Conservation (phyloP, 2,113 vertebrate species). For the Helogale parvula region DNA sequence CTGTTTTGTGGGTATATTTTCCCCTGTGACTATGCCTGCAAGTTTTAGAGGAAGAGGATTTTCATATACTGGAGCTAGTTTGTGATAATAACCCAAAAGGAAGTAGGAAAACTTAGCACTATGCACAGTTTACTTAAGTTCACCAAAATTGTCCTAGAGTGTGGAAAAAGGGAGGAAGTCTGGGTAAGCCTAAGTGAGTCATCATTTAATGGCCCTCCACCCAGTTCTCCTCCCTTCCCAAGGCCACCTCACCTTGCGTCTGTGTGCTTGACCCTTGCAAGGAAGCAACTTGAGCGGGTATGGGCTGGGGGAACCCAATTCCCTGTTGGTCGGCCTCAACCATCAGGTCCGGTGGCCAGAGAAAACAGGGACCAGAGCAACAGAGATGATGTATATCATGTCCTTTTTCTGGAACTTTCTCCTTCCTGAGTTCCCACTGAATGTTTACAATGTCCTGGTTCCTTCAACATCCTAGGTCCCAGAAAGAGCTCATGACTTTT, state of each 20-base stretch:
- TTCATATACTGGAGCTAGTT: not conserved
- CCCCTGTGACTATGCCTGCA: not conserved
- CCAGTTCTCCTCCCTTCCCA: conserved; percentile 23
- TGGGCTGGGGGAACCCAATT: not conserved
- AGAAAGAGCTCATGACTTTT: not conserved
- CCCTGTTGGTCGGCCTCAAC: not conserved
- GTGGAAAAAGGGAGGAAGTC: conserved; percentile 44
- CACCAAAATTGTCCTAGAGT: conserved; percentile 31
- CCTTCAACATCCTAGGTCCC: not conserved
- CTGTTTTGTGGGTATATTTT: not conserved
- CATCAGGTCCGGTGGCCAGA: not conserved
- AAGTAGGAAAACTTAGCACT: not conserved
- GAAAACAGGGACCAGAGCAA: not conserved
- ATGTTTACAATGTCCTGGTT: not conserved
- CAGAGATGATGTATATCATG: rapidly evolving
- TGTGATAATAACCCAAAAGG: conserved; percentile 7
- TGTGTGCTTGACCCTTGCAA: not conserved
- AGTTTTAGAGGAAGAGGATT: not conserved
- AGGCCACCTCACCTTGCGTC: conserved; percentile 40
- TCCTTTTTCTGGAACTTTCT: not conserved
- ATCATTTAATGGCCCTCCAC: not conserved
- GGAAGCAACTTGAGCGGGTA: not conserved
- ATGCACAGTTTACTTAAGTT: conserved; percentile 52
- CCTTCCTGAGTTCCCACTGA: not conserved
- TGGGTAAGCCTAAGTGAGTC: conserved; percentile 56